A percentile compares a stretch with the other conserved stretches of the same genome.
These are phyloP conservation scores for Calephelis perditalis DNA, from an alignment of 2,888 invertebrate species.

Conservation along the genomic window DNA sequence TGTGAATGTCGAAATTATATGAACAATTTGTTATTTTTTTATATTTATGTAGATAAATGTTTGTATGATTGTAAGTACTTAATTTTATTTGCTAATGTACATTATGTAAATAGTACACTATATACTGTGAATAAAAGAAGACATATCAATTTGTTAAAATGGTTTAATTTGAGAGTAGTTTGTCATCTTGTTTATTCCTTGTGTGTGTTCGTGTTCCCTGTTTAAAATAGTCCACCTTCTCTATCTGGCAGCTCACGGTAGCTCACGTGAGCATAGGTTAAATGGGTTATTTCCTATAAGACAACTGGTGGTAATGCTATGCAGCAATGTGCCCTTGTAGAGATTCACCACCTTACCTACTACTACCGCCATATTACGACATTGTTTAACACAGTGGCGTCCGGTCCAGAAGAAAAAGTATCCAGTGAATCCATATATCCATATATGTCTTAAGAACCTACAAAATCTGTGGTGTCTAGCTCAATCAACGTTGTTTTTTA, in stretches of 20 bases:
- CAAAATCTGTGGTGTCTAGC: too few species aligned
- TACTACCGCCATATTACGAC: too few species aligned
- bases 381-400: too few species aligned
- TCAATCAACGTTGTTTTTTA: too few species aligned
- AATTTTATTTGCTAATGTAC: constrained; percentile 50
- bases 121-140: constrained; percentile 74
- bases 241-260: neutral
- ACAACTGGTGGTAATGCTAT: too few species aligned
- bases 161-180: constrained; percentile 38
- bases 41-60: constrained; percentile 43
- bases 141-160: constrained; percentile 72
- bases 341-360: too few species aligned
- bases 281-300: too few species aligned
- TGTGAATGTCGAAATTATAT: constrained; percentile 7
- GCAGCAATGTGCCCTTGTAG: too few species aligned
- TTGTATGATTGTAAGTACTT: constrained; percentile 50
- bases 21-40: constrained; percentile 22
- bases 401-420: too few species aligned
- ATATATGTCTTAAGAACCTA: too few species aligned
- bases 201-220: neutral
- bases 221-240: neutral
- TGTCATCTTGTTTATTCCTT: too few species aligned
- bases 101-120: constrained; percentile 66
- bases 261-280: neutral
- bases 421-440: too few species aligned